Evolutionary conservation across 2,797 vertebrate genomes (phyloP).

Genomic region (Pteronotus mesoamericanus): DNA sequence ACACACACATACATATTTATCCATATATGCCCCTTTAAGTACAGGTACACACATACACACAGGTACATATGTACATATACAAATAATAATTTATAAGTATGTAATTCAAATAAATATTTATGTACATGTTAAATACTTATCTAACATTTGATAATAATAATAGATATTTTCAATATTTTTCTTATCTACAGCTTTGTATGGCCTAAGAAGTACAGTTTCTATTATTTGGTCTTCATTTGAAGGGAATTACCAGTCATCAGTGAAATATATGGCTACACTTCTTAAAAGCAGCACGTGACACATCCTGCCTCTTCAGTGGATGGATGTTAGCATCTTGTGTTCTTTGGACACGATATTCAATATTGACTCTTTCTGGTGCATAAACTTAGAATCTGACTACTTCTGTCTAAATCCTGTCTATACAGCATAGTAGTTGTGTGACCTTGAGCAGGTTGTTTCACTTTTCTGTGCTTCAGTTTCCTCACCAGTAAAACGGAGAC

Average conservation of each 20-base stretch:
- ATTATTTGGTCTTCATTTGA: neutral
- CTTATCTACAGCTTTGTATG: neutral
- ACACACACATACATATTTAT: neutral
- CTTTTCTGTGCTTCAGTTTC: neutral
- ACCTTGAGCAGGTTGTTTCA: neutral
- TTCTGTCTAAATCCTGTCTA: neutral
- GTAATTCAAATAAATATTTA: neutral
- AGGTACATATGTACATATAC: neutral
- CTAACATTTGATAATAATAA: neutral
- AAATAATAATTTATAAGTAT: neutral
- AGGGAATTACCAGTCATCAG: neutral
- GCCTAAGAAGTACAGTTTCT: neutral
- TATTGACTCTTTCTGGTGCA: neutral
- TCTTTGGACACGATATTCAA: neutral
- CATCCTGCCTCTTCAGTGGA: neutral
- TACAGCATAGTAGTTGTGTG: neutral
- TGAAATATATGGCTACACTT: neutral
- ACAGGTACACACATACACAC: neutral
- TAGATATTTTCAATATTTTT: neutral
- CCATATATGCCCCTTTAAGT: neutral
- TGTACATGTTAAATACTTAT: neutral
- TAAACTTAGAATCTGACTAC: neutral
- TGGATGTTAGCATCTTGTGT: neutral
- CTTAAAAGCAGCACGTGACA: neutral
- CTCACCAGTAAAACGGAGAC: neutral